phyloP scores from a whole-genome alignment of 1,140 invertebrate species.

The Pseudomyrmex cubaensis region DNA sequence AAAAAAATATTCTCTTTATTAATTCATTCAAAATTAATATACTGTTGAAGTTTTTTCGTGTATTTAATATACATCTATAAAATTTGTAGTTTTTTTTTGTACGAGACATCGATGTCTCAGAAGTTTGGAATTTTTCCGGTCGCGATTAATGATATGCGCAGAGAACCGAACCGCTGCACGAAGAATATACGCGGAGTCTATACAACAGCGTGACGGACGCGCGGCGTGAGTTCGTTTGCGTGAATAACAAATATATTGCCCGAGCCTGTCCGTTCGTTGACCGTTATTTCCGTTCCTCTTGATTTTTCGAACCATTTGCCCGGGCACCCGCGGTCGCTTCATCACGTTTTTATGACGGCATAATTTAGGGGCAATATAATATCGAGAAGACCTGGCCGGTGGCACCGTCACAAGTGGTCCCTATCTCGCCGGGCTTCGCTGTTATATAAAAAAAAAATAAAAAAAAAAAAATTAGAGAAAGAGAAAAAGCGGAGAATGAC shows the following conservation, averaged over 20 bases:
- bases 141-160: not conserved
- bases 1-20: too few species aligned
- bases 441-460: constrained; percentile 13
- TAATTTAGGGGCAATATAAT: constrained; percentile 73
- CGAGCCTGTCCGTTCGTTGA: constrained; percentile 46
- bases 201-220: not conserved
- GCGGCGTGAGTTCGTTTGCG: not conserved
- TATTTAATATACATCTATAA: not conserved
- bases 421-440: not conserved
- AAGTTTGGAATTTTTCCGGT: not conserved
- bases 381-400: constrained; percentile 52
- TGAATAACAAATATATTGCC: constrained; percentile 63
- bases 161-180: not conserved
- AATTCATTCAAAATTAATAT: not conserved
- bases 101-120: not conserved
- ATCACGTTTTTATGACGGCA: constrained; percentile 74
- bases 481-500: constrained; percentile 14
- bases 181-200: not conserved
- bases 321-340: constrained; percentile 62
- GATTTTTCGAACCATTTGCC: constrained; percentile 70
- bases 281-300: constrained; percentile 66
- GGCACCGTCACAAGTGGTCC: constrained; percentile 46
- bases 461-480: constrained; percentile 10
- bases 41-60: not conserved
- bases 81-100: not conserved